phyloP scores from a whole-genome alignment of 1,140 invertebrate genomes.

The Steinernema feltiae region DNA sequence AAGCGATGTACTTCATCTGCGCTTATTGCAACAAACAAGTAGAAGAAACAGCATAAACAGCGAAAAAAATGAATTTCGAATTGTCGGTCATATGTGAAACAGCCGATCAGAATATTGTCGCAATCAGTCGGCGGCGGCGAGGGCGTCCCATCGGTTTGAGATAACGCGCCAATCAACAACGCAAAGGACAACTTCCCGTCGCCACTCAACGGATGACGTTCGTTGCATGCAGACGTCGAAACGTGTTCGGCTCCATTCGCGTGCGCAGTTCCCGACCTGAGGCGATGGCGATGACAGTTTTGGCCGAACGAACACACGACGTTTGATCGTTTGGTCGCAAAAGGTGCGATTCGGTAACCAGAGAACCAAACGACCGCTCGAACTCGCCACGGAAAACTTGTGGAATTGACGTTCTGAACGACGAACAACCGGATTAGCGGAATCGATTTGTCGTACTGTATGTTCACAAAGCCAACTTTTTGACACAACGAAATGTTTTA shows the following conservation, averaged over 20 bases:
- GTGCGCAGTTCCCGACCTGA: background rate
- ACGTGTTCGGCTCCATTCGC: constrained; percentile 7
- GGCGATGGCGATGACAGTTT: too few relatives aligned
- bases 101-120: background rate
- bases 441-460: too few relatives aligned
- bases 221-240: background rate
- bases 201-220: constrained; percentile 5
- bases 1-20: too few relatives aligned
- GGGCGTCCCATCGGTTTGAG: background rate
- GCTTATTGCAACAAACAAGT: background rate
- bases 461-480: too few relatives aligned
- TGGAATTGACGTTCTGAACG: too few relatives aligned
- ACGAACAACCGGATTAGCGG: too few relatives aligned
- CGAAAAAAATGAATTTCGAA: background rate
- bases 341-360: background rate
- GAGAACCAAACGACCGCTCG: background rate
- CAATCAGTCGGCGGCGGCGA: background rate
- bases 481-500: too few relatives aligned
- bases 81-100: background rate
- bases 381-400: background rate
- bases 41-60: background rate
- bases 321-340: constrained; percentile 12
- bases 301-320: background rate
- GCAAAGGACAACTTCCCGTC: constrained; percentile 3
- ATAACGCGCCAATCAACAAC: constrained; percentile 13